Conservation (phyloP, 2,888 invertebrate species). For the Nomada ruficornis region DNA sequence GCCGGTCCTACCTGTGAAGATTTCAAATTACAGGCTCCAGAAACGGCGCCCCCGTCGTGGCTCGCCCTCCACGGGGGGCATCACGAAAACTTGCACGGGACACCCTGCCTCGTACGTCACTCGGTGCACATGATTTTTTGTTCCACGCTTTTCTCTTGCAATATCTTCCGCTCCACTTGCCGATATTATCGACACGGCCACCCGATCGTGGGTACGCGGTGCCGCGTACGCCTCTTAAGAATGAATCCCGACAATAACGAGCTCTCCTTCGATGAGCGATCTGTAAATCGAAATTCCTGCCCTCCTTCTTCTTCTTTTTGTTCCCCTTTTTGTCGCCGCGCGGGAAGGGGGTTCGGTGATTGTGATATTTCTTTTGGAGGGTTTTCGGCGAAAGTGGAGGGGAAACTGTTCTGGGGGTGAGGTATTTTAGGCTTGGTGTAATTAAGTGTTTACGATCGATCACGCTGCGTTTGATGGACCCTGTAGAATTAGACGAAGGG, state of each 20-base stretch:
- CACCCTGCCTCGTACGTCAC: conserved; percentile 63
- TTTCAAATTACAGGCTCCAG: conserved; percentile 79
- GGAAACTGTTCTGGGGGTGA: too few species aligned
- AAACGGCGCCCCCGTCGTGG: conserved; percentile 70
- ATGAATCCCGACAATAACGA: conserved; percentile 17
- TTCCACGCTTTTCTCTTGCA: conserved; percentile 56
- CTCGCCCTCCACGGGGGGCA: conserved; percentile 66
- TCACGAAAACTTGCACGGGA: conserved; percentile 68
- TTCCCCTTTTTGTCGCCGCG: neutral
- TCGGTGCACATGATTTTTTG: conserved; percentile 46
- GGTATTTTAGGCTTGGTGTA: too few species aligned
- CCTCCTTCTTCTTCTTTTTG: neutral
- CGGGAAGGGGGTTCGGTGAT: neutral
- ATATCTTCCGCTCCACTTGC: conserved; percentile 74
- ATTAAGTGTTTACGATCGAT: too few species aligned
- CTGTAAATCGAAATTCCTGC: neutral
- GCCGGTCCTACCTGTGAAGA: conserved; percentile 79
- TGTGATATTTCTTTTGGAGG: neutral
- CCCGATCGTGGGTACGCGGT: conserved; percentile 79
- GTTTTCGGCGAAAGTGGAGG: too few species aligned
- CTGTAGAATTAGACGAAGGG: too few species aligned
- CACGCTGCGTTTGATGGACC: too few species aligned
- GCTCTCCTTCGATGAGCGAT: neutral
- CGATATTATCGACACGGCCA: conserved; percentile 80
- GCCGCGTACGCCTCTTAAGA: conserved; percentile 24